Evolutionary conservation across 2,113 vertebrate species (phyloP).

Genomic region (Orycteropus afer): DNA sequence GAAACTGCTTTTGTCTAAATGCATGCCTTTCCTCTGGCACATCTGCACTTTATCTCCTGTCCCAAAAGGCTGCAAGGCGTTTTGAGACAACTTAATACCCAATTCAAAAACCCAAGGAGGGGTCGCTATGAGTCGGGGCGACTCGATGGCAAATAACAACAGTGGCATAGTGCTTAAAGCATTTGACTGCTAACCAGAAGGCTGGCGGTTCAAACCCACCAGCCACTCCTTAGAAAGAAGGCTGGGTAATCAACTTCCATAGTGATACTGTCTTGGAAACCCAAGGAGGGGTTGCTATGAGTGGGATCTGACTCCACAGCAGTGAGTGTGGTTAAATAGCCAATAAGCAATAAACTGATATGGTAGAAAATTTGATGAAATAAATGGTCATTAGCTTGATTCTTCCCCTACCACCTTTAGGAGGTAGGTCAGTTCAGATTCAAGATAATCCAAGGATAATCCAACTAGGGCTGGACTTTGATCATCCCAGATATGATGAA

Average conservation of each 20-base stretch:
- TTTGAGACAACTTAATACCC: slow-evolving; percentile 57
- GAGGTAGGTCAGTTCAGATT: not conserved
- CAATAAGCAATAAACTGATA: slow-evolving; percentile 40
- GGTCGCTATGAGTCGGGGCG: too few species aligned
- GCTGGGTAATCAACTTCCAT: too few species aligned
- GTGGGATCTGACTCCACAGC: too few species aligned
- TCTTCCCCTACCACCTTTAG: not conserved
- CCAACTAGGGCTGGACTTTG: not conserved
- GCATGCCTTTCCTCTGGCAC: slow-evolving; percentile 7
- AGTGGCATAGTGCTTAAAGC: too few species aligned
- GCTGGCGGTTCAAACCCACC: too few species aligned
- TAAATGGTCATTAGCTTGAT: slow-evolving; percentile 6
- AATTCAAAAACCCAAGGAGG: too few species aligned
- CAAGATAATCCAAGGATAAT: not conserved
- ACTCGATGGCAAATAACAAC: too few species aligned
- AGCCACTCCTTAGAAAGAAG: too few species aligned
- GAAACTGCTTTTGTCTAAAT: slow-evolving; percentile 42
- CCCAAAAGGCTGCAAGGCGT: slow-evolving; percentile 24
- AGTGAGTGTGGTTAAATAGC: too few species aligned
- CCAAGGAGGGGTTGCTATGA: too few species aligned
- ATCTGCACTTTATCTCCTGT: not conserved
- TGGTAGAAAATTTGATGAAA: slow-evolving; percentile 13
- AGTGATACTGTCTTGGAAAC: too few species aligned
- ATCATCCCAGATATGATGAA: not conserved
- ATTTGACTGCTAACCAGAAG: too few species aligned